Evolutionary conservation across 2,888 invertebrate species (phyloP), one percentile per base, ranked within the genome.

Genomic region (Acrobasis repandana): DNA sequence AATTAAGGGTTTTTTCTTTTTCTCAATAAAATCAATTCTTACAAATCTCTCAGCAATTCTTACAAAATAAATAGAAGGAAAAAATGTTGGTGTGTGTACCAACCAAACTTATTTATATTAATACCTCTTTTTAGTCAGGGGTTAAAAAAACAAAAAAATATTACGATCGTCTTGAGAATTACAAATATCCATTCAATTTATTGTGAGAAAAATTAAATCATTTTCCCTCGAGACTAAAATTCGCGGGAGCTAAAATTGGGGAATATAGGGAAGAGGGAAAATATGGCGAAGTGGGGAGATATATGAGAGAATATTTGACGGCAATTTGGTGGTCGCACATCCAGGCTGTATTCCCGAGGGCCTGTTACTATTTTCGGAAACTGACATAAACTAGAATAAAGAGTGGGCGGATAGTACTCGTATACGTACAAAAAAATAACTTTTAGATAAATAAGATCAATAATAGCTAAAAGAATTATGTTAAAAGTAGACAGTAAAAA

Each of bases 161-260:
- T 43, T 14, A 11, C 43, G 14, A 43, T 14, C 43, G 11, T 43
- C 5, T 14, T 14, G 43, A n/a, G 46, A 52, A 52, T 60, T 15
- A 14, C 52, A 51, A 60, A 60, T 52, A 51, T 43, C 51, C 52
- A 20, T 50, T 61, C 65, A 67, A 67, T 67, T 67, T 63, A 64
- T 58, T 64, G 50, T 63, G 50, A 34, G 62, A 58, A 63, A 61
- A 61, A 63, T 63, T 62, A 64, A 64, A 67, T 67, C 64, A 63
- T 64, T 56, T 64, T 50, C 65, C 65, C 67, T 56, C 1, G 59
- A 63, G 61, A 64, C 63, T 58, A 63, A 65, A 67, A 64, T 64
- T 65, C 64, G 60, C 65, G 63, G 61, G 52, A 60, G 60, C 48
- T 58, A 62, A 63, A 65, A 67, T 67, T 67, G 64, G 58, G 65